phyloP scores from a whole-genome alignment of 2,113 vertebrate genomes.

The Lates calcarifer region DNA sequence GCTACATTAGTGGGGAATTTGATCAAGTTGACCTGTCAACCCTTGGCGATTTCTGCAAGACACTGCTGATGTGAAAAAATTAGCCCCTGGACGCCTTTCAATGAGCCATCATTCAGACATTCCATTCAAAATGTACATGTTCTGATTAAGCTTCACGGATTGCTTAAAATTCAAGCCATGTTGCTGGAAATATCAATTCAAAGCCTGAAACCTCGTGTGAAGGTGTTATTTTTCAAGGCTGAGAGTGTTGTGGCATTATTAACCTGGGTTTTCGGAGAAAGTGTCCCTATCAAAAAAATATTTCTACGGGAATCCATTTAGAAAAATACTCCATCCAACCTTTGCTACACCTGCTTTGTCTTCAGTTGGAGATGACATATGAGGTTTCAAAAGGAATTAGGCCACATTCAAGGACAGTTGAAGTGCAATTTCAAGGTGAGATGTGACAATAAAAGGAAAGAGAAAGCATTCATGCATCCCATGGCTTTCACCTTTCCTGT shows the following conservation, averaged over 20 bases:
- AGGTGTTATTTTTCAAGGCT: not conserved
- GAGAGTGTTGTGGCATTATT: conserved; percentile 7
- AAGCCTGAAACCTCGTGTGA: not conserved
- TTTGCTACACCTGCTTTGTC: conserved; percentile 19
- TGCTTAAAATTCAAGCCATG: not conserved
- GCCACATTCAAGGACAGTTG: conserved; percentile 18
- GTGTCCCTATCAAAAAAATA: not conserved
- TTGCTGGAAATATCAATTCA: not conserved
- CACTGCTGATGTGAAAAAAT: not conserved
- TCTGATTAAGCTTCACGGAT: not conserved
- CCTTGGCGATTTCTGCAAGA: not conserved
- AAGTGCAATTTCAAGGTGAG: conserved; percentile 46
- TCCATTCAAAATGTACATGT: not conserved
- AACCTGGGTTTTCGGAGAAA: conserved; percentile 10
- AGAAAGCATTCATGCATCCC: not conserved
- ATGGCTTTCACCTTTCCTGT: not conserved
- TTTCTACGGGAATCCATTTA: conserved; percentile 27
- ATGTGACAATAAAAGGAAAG: conserved; percentile 5
- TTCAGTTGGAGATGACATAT: conserved; percentile 12
- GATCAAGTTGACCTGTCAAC: not conserved
- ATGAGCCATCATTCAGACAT: not conserved
- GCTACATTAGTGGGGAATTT: not conserved
- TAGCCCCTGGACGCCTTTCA: not conserved
- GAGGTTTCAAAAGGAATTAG: conserved; percentile 10
- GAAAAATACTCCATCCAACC: conserved; percentile 23